Evolutionary conservation across 2,797 vertebrate species (phyloP).

Genomic region (Naso thynnoides): DNA sequence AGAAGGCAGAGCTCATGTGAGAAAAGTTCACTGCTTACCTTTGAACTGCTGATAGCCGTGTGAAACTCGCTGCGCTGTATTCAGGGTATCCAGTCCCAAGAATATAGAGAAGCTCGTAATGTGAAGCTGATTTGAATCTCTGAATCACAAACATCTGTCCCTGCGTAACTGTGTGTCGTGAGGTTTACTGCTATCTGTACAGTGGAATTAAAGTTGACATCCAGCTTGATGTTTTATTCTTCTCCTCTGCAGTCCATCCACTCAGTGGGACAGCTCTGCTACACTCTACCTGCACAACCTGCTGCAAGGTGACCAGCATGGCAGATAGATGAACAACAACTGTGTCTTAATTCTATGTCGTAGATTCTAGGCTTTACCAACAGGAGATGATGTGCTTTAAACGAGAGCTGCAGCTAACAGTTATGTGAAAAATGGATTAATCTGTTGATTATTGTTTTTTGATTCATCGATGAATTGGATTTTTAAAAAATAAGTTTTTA

Average conservation of each 20-base stretch:
- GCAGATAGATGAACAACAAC: background rate
- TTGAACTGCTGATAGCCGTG: background rate
- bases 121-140: too few relatives aligned
- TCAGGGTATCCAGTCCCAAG: too few relatives aligned
- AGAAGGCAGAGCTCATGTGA: conserved; percentile 88
- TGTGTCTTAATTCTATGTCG: background rate
- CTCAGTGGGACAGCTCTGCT: conserved; percentile 91
- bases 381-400: too few relatives aligned
- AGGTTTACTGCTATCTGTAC: background rate
- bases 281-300: conserved; percentile 89
- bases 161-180: background rate
- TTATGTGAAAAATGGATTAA: too few relatives aligned
- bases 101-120: too few relatives aligned
- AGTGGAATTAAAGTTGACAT: background rate
- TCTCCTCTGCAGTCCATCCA: conserved; percentile 82
- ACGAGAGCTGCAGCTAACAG: too few relatives aligned
- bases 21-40: conserved; percentile 39
- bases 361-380: background rate
- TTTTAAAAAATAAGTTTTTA: too few relatives aligned
- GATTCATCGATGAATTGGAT: too few relatives aligned
- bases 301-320: conserved; percentile 83
- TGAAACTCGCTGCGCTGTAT: background rate
- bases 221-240: background rate
- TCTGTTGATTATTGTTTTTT: too few relatives aligned
- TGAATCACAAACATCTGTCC: background rate